These are phyloP conservation scores for Bhutanitis thaidina DNA, from an alignment of 2,888 invertebrate species.

Conservation along the genomic window DNA sequence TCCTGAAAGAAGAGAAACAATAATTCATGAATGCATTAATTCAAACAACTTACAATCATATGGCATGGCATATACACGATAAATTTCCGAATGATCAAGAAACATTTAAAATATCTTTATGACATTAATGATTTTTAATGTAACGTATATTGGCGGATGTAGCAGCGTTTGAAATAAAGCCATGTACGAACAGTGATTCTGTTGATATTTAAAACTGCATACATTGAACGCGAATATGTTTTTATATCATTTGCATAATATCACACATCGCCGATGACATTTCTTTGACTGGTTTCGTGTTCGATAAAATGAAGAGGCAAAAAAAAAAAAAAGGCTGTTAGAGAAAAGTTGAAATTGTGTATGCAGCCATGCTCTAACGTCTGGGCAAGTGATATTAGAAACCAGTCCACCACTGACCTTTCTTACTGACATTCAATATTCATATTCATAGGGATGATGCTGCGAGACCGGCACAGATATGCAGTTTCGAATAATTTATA, in stretches of 20 bases:
- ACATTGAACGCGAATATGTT: not conserved
- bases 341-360: constrained; percentile 1
- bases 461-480: not conserved
- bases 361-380: not conserved
- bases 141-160: constrained; percentile 1
- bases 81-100: not conserved
- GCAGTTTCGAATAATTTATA: constrained; percentile 13
- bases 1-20: constrained; percentile 45
- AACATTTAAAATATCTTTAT: too few species aligned
- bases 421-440: constrained; percentile 22
- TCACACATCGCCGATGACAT: constrained; percentile 8
- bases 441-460: constrained; percentile 18
- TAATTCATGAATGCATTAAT: not conserved
- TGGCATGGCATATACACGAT: too few species aligned
- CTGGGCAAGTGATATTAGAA: constrained; percentile 25
- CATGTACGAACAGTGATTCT: not conserved
- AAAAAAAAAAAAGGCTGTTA: not conserved
- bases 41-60: not conserved
- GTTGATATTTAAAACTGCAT: constrained; percentile 19
- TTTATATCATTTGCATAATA: too few species aligned
- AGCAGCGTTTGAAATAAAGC: not conserved
- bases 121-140: too few species aligned
- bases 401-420: constrained; percentile 30
- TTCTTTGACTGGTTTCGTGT: constrained; percentile 11
- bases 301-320: not conserved